Evolutionary conservation across 2,113 vertebrate species (phyloP).

Genomic region (Anoura caudifer): DNA sequence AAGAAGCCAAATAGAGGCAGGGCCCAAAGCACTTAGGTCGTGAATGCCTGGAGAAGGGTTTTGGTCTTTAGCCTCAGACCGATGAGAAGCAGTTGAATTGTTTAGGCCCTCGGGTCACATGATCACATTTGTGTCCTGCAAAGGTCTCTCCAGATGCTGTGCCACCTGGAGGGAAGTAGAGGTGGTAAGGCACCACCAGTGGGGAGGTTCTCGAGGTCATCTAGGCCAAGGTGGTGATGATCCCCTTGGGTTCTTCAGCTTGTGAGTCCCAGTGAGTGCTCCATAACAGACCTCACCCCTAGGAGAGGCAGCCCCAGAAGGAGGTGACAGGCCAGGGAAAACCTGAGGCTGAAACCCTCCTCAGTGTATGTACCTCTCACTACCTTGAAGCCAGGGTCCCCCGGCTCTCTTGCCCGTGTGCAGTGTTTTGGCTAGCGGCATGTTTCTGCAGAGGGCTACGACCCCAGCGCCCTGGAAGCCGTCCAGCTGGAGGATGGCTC

Average conservation of each 20-base stretch:
- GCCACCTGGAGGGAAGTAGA: background rate
- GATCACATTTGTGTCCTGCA: background rate
- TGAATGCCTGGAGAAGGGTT: background rate
- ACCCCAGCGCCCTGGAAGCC: conserved; percentile 81
- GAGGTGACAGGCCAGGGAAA: background rate
- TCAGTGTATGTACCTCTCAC: background rate
- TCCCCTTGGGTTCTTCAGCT: background rate
- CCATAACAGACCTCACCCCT: background rate
- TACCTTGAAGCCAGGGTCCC: background rate
- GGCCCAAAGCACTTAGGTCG: background rate
- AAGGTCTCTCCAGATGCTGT: background rate
- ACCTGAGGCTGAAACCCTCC: background rate
- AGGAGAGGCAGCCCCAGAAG: background rate
- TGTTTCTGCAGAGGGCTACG: conserved; percentile 79
- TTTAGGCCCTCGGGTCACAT: background rate
- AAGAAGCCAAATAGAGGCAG: background rate
- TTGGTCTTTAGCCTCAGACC: background rate
- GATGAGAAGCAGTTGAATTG: background rate
- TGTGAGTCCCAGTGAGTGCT: background rate
- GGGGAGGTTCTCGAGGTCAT: background rate
- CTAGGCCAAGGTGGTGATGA: background rate
- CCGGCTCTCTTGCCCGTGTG: background rate
- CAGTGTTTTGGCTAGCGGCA: background rate
- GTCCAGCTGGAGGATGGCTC: conserved; percentile 87
- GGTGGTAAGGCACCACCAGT: background rate